Evolutionary conservation across 2,888 invertebrate genomes (phyloP).

Genomic region (Pristionchus entomophagus): DNA sequence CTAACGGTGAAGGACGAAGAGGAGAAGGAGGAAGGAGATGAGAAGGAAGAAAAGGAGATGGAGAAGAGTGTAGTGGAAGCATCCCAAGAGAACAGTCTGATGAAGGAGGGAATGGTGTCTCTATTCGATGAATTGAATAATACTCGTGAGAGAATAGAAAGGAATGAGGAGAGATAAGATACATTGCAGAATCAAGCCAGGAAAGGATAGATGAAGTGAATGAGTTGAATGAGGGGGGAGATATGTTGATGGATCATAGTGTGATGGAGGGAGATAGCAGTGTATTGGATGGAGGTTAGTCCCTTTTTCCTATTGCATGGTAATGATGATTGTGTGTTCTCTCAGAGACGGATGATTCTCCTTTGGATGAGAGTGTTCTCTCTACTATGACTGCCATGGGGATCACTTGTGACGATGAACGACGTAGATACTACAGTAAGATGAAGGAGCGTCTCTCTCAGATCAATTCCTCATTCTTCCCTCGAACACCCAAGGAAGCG

Average conservation of each 20-base stretch:
- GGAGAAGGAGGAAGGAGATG: not conserved
- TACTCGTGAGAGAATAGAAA: not conserved
- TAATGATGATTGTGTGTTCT: not conserved
- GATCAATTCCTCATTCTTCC: not conserved
- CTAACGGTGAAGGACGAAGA: not conserved
- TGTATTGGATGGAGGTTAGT: not conserved
- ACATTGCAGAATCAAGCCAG: not conserved
- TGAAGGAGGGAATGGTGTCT: not conserved
- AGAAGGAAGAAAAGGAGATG: not conserved
- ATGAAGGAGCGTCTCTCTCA: not conserved
- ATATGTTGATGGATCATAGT: not conserved
- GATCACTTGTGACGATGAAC: not conserved
- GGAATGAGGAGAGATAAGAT: not conserved
- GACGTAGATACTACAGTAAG: not conserved
- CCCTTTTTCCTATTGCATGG: not conserved
- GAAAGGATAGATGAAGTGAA: not conserved
- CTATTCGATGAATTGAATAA: conserved; percentile 7
- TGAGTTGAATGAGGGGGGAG: not conserved
- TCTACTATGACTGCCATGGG: not conserved
- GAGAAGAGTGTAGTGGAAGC: not conserved
- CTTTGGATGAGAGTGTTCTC: not conserved
- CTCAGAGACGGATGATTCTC: not conserved
- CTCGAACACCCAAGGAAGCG: not conserved
- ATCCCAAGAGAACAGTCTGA: not conserved
- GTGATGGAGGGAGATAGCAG: not conserved